Evolutionary conservation across 2,113 vertebrate genomes (phyloP).

Genomic region (Paramormyrops kingsleyae): DNA sequence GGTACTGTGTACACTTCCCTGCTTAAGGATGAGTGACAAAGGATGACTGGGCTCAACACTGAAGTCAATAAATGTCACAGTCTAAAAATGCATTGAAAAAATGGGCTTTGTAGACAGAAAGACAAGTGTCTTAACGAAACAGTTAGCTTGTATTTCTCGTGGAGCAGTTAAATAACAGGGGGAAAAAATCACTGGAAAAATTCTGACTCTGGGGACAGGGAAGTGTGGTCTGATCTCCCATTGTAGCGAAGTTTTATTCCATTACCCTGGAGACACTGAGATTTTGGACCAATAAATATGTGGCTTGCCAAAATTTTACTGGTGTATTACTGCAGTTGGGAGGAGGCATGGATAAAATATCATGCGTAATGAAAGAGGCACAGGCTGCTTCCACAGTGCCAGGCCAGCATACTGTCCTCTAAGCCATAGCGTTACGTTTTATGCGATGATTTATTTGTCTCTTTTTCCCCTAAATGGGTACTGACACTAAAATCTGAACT

Average conservation of each 20-base stretch:
- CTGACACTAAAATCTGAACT: not conserved
- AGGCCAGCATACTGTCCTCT: not conserved
- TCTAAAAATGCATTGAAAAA: not conserved
- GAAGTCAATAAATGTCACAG: not conserved
- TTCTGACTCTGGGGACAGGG: no score
- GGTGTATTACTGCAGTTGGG: not conserved
- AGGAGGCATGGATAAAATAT: slow-evolving; percentile 1
- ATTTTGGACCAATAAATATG: not conserved
- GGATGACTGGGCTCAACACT: not conserved
- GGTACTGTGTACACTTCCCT: not conserved
- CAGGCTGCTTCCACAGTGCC: not conserved
- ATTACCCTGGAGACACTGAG: not conserved
- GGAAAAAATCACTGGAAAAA: not conserved
- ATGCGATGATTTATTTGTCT: not conserved
- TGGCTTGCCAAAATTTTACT: not conserved
- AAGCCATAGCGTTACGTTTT: not conserved
- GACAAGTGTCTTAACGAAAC: not conserved
- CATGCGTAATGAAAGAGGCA: not conserved
- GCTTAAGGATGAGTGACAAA: not conserved
- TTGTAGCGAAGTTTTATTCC: not conserved
- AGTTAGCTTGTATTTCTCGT: no score
- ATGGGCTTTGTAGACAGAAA: not conserved
- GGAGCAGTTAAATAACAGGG: not conserved
- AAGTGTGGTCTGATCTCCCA: not conserved
- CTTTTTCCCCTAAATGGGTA: slow-evolving; percentile 34